phyloP scores from a whole-genome alignment of 2,113 vertebrate species.

The Ammodytes marinus region DNA sequence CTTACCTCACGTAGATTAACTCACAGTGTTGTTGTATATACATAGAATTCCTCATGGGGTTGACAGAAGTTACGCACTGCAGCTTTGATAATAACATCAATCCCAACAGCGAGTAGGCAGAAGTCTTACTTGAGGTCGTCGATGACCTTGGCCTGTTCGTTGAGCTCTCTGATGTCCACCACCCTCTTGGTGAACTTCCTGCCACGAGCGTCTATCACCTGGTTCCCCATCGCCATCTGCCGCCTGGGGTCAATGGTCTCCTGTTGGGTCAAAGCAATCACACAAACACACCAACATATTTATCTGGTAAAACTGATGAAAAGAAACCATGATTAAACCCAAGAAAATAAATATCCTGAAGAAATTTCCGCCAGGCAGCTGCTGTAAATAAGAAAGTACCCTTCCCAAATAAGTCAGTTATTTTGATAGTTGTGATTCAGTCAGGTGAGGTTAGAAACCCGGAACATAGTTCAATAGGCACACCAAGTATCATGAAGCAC shows the following conservation, averaged over 20 bases:
- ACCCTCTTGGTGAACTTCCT: conserved; percentile 95
- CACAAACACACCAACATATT: background rate
- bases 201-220: conserved; percentile 88
- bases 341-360: background rate
- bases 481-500: conserved; percentile 43
- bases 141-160: conserved; percentile 98
- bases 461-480: conserved; percentile 15
- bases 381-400: conserved; percentile 2
- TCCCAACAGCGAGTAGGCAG: no score
- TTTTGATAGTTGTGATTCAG: conserved; percentile 19
- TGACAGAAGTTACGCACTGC: no score
- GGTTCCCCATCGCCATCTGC: conserved; percentile 85
- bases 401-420: conserved; percentile 17
- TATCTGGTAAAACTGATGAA: background rate
- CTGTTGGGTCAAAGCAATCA: conserved; percentile 75
- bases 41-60: no score
- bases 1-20: no score
- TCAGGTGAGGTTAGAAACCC: conserved; percentile 1
- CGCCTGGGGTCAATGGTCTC: conserved; percentile 91
- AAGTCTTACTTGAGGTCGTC: conserved; percentile 96
- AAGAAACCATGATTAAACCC: conserved; percentile 8
- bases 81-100: no score
- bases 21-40: no score
- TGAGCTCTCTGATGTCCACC: conserved; percentile 97
- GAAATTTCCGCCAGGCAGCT: conserved; percentile 1